These are phyloP conservation scores for Leptopilina myrica DNA, from an alignment of 2,888 invertebrate genomes.

Conservation along the genomic window DNA sequence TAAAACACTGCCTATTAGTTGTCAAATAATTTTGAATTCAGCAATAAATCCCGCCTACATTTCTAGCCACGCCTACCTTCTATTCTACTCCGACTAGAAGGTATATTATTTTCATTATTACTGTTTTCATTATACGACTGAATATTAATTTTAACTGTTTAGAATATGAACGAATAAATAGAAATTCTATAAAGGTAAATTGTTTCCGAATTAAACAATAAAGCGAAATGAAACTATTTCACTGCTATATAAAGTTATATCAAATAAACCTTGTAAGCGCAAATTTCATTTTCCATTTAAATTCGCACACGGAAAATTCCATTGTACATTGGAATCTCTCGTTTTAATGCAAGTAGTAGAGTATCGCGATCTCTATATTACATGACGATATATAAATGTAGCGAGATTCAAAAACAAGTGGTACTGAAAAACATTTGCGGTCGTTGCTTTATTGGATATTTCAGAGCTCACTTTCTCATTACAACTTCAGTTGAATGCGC, in stretches of 20 bases:
- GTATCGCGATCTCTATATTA: slow-evolving; percentile 32
- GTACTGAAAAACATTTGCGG: slow-evolving; percentile 39
- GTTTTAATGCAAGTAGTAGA: slow-evolving; percentile 27
- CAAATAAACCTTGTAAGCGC: slow-evolving; percentile 34
- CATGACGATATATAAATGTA: slow-evolving; percentile 23
- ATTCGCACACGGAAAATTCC: slow-evolving; percentile 19
- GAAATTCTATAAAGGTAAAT: background rate
- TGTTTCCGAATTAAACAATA: slow-evolving; percentile 17
- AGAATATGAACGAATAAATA: background rate
- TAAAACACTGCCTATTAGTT: too few relatives aligned
- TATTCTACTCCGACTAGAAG: too few relatives aligned
- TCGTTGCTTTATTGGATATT: slow-evolving; percentile 36
- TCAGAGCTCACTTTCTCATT: slow-evolving; percentile 34
- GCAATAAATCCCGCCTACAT: too few relatives aligned
- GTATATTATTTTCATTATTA: background rate
- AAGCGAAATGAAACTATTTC: slow-evolving; percentile 17
- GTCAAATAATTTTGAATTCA: too few relatives aligned
- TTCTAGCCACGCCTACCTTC: too few relatives aligned
- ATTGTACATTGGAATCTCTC: slow-evolving; percentile 23
- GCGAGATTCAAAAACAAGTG: slow-evolving; percentile 32
- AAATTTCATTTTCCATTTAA: slow-evolving; percentile 36
- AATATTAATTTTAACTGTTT: background rate
- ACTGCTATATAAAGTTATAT: slow-evolving; percentile 16
- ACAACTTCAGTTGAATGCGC: background rate
- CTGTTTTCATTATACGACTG: background rate